A percentile compares a stretch with the other conserved stretches of the same genome.
Evolutionary conservation across 2,888 invertebrate species (phyloP).

Genomic region (Operophtera brumata): DNA sequence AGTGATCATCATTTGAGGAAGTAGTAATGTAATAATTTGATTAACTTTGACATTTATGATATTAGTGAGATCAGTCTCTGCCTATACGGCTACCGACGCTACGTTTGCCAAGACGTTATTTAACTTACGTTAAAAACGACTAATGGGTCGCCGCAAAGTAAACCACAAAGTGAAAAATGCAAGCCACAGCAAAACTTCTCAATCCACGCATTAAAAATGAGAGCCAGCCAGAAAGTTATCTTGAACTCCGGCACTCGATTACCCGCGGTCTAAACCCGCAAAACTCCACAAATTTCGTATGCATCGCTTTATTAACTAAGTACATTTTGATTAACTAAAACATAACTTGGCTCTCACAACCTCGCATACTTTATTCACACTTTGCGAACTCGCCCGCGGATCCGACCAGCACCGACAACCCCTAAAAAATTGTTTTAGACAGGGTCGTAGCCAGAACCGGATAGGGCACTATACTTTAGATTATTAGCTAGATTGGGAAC

Average conservation of each 20-base stretch:
- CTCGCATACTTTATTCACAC: slow-evolving; percentile 33
- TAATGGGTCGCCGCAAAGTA: too few species aligned
- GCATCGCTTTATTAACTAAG: slow-evolving; percentile 31
- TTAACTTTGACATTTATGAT: too few species aligned
- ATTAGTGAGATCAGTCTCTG: too few species aligned
- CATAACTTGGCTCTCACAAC: slow-evolving; percentile 28
- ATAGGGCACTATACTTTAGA: neutral
- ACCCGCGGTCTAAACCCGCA: slow-evolving; percentile 6
- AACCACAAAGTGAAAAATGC: too few species aligned
- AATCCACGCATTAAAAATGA: neutral
- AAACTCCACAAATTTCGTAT: slow-evolving; percentile 20
- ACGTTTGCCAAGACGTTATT: too few species aligned
- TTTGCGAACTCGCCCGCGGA: slow-evolving; percentile 26
- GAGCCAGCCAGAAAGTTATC: neutral
- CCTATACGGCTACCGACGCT: too few species aligned
- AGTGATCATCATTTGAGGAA: too few species aligned
- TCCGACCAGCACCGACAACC: slow-evolving; percentile 8
- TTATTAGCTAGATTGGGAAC: too few species aligned
- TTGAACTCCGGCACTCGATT: neutral
- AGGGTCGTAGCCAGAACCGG: slow-evolving; percentile 1
- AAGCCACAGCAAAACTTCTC: neutral
- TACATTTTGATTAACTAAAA: slow-evolving; percentile 34
- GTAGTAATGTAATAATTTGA: too few species aligned
- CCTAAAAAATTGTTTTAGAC: slow-evolving; percentile 31
- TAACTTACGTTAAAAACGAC: too few species aligned